Percentiles rank a stretch among this genome's conserved stretches.
phyloP scores from a whole-genome alignment of 2,113 vertebrate species.

The Boulengerochromis microlepis region DNA sequence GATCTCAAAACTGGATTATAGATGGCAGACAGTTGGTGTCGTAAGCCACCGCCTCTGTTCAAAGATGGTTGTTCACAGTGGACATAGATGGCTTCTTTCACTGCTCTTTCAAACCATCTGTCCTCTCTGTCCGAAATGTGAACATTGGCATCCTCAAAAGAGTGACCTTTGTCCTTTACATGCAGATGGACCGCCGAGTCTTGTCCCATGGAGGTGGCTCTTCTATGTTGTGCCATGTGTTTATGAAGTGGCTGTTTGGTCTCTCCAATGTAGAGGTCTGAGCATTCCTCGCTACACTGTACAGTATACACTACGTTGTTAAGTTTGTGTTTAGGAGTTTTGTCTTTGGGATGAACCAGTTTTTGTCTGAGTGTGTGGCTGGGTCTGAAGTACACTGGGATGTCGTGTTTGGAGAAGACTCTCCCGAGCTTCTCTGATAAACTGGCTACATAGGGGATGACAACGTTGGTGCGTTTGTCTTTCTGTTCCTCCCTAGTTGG shows the following conservation, averaged over 20 bases:
- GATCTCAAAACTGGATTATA: background rate
- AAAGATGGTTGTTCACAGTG: background rate
- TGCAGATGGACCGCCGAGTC: no score
- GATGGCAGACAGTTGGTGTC: background rate
- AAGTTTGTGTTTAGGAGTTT: background rate
- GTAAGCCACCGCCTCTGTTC: background rate
- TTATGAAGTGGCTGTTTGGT: background rate
- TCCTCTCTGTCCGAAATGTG: background rate
- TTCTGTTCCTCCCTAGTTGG: no score
- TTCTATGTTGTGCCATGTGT: background rate
- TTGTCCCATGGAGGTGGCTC: rapidly evolving
- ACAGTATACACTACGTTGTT: background rate
- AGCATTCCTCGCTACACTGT: background rate
- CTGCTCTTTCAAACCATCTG: background rate
- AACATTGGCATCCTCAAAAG: background rate
- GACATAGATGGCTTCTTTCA: background rate
- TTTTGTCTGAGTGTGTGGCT: no score
- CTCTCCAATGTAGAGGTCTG: background rate
- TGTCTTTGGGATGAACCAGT: no score
- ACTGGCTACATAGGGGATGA: no score
- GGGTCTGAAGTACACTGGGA: no score
- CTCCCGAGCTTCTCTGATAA: no score
- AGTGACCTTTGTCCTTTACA: no score
- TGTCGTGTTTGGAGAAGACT: no score
- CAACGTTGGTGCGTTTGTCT: no score